Evolutionary conservation across 2,888 invertebrate species (phyloP).

Genomic region (Eurytoma californica): DNA sequence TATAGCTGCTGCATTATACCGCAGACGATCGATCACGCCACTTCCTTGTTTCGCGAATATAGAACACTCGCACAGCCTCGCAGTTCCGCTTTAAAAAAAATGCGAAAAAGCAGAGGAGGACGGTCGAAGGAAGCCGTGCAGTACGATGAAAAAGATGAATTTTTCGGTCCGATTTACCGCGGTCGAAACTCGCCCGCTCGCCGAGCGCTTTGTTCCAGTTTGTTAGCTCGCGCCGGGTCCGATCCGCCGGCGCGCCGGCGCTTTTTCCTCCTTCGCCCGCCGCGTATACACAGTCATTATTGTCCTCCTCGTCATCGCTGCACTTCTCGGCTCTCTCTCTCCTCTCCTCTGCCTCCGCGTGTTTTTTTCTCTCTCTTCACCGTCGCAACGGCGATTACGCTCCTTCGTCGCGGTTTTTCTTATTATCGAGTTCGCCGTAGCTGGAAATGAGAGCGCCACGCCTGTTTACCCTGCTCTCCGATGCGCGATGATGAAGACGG

Average conservation of each 20-base stretch:
- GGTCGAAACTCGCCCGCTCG: not conserved
- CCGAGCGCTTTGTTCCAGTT: slow-evolving; percentile 46
- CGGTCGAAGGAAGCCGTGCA: not conserved
- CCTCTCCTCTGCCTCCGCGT: not conserved
- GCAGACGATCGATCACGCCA: too few relatives aligned
- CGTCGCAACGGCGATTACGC: slow-evolving; percentile 27
- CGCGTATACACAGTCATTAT: too few relatives aligned
- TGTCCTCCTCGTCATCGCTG: too few relatives aligned
- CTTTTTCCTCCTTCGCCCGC: not conserved
- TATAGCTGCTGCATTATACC: too few relatives aligned
- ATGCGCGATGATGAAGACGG: slow-evolving; percentile 45
- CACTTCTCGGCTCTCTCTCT: too few relatives aligned
- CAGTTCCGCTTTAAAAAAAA: too few relatives aligned
- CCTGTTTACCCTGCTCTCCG: slow-evolving; percentile 36
- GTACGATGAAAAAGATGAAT: slow-evolving; percentile 13
- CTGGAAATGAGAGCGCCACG: slow-evolving; percentile 16
- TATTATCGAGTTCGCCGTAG: slow-evolving; percentile 40
- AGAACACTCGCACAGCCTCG: too few relatives aligned
- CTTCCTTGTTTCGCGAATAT: too few relatives aligned
- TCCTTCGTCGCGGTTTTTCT: slow-evolving; percentile 9
- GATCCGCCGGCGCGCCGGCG: slow-evolving; percentile 27
- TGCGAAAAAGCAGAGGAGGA: too few relatives aligned
- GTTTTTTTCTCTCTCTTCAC: not conserved
- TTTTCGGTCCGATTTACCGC: slow-evolving; percentile 26
- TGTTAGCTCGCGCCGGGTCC: slow-evolving; percentile 49